These are phyloP conservation scores for Sinocyclocheilus rhinocerous DNA, from an alignment of 2,113 vertebrate genomes.

Conservation along the genomic window DNA sequence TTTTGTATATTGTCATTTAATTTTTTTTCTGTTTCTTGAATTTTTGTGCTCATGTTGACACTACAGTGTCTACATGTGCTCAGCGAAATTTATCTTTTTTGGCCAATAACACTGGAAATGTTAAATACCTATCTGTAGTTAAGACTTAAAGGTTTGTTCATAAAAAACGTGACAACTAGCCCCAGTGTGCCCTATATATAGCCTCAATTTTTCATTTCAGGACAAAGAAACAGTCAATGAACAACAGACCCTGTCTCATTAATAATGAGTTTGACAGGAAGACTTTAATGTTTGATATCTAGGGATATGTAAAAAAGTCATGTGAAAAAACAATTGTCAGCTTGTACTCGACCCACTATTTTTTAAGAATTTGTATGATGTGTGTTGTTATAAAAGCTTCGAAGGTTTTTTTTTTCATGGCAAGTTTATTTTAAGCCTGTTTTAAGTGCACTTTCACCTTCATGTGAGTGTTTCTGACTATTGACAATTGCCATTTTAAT, in stretches of 20 bases:
- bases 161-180: background rate
- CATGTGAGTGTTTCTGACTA: conserved; percentile 61
- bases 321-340: conserved; percentile 14
- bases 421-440: conserved; percentile 71
- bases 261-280: conserved; percentile 22
- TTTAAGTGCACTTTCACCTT: conserved; percentile 58
- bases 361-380: conserved; percentile 50
- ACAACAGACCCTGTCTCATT: conserved; percentile 15
- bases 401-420: conserved; percentile 26
- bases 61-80: too few relatives aligned
- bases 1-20: background rate
- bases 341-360: conserved; percentile 50
- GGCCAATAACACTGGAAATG: background rate
- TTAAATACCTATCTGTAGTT: background rate
- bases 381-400: conserved; percentile 64
- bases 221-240: conserved; percentile 25
- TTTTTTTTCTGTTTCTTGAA: background rate
- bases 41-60: background rate
- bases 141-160: background rate
- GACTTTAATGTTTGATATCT: conserved; percentile 48
- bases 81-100: background rate
- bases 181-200: conserved; percentile 9
- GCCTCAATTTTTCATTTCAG: conserved; percentile 39
- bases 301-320: conserved; percentile 46
- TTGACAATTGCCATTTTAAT: conserved; percentile 67